Evolutionary conservation across 2,113 vertebrate genomes (phyloP).

Genomic region (Motacilla alba): DNA sequence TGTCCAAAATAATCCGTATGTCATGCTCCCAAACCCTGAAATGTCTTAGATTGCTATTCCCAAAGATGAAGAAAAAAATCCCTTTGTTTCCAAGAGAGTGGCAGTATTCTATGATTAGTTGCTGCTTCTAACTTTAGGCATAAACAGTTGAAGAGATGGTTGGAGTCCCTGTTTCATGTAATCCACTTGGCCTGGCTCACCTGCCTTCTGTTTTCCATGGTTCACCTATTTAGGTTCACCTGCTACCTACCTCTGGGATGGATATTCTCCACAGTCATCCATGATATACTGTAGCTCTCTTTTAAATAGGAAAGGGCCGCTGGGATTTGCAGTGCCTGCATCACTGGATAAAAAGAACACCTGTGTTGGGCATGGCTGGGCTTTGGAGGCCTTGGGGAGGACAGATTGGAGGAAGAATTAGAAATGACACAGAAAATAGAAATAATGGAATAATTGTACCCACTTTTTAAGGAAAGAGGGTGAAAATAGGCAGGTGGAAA

Average conservation of each 20-base stretch:
- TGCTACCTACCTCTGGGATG: not conserved
- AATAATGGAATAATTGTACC: not conserved
- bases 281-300: accelerated
- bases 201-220: not conserved
- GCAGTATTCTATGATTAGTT: not conserved
- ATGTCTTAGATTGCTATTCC: not conserved
- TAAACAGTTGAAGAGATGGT: not conserved
- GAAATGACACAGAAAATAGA: not conserved
- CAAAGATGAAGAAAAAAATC: not conserved
- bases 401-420: not conserved
- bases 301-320: not conserved
- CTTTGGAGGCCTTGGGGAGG: not conserved
- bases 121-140: not conserved
- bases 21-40: not conserved
- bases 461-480: not conserved
- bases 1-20: not conserved
- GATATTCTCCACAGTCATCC: not conserved
- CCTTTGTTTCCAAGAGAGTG: not conserved
- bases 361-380: not conserved
- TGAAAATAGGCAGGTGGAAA: not conserved
- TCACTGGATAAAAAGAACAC: not conserved
- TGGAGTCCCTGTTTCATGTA: not conserved
- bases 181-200: not conserved
- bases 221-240: not conserved
- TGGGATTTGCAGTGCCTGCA: not conserved